These are phyloP conservation scores for Streblospio benedicti DNA, from an alignment of 1,140 invertebrate species.

Conservation along the genomic window DNA sequence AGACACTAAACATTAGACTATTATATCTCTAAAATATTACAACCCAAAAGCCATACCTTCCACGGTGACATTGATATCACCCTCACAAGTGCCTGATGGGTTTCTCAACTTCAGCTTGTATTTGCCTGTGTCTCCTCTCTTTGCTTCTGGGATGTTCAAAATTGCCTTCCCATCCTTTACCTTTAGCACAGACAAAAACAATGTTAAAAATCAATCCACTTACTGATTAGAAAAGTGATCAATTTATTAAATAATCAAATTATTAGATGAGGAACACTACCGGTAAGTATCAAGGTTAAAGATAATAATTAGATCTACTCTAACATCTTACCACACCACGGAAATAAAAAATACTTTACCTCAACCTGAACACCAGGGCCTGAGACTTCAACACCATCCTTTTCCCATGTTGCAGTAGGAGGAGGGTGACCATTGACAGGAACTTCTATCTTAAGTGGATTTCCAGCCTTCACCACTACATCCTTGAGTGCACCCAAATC, in stretches of 20 bases:
- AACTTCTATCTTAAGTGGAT: constrained; percentile 92
- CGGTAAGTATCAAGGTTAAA: too few relatives aligned
- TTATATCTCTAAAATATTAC: too few relatives aligned
- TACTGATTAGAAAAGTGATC: too few relatives aligned
- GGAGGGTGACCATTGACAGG: constrained; percentile 91
- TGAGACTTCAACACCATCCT: too few relatives aligned
- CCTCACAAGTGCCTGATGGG: constrained; percentile 86
- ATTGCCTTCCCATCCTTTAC: constrained; percentile 81
- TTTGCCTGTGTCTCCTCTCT: constrained; percentile 79
- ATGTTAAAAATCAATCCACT: neutral
- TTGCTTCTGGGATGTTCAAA: constrained; percentile 83
- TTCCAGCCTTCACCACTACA: constrained; percentile 90
- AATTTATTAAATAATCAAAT: too few relatives aligned
- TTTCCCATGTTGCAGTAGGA: constrained; percentile 84
- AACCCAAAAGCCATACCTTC: too few relatives aligned
- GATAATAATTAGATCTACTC: too few relatives aligned
- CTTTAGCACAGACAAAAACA: constrained; percentile 36
- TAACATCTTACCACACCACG: too few relatives aligned
- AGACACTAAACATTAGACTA: too few relatives aligned
- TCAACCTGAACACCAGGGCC: too few relatives aligned
- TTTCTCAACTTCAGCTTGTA: constrained; percentile 90
- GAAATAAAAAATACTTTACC: too few relatives aligned
- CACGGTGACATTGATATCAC: constrained; percentile 85
- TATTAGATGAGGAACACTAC: too few relatives aligned
- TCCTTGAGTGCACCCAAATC: constrained; percentile 84